phyloP scores from a whole-genome alignment of 2,113 vertebrate genomes.

The Oreochromis spilurus region DNA sequence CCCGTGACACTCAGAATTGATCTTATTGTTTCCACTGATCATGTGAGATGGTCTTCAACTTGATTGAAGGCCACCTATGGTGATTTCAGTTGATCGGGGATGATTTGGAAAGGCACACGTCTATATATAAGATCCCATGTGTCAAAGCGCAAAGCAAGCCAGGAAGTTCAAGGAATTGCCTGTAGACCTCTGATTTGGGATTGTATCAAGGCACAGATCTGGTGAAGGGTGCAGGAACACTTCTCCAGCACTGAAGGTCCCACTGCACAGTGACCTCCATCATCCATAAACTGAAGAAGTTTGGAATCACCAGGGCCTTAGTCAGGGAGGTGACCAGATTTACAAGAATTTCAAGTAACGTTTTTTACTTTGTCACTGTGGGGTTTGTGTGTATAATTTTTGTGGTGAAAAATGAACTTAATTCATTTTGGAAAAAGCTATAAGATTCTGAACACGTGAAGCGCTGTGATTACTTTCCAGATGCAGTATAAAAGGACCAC shows the following conservation, averaged over 20 bases:
- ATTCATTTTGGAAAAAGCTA: not conserved
- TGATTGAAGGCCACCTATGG: not conserved
- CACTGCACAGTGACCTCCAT: not conserved
- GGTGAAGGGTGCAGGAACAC: not conserved
- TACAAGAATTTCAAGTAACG: not conserved
- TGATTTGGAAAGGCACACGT: not conserved
- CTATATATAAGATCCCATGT: not conserved
- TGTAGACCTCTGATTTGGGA: not conserved
- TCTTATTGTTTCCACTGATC: not conserved
- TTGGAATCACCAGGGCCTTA: not conserved
- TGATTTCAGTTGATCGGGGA: not conserved
- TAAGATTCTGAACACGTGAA: not conserved
- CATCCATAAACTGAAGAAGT: not conserved
- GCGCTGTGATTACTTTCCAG: not conserved
- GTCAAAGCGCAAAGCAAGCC: not conserved
- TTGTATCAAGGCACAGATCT: not conserved
- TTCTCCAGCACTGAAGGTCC: not conserved
- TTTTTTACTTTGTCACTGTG: not conserved
- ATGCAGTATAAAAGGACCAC: not conserved
- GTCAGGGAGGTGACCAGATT: not conserved
- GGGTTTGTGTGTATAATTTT: accelerated
- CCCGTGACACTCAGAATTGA: not conserved
- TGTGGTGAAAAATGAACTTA: not conserved
- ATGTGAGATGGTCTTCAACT: accelerated
- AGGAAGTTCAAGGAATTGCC: not conserved